A percentile compares a stretch with the other conserved stretches of the same genome.
These are phyloP conservation scores for Panzeria rudis DNA, from an alignment of 2,888 invertebrate species.

Conservation along the genomic window DNA sequence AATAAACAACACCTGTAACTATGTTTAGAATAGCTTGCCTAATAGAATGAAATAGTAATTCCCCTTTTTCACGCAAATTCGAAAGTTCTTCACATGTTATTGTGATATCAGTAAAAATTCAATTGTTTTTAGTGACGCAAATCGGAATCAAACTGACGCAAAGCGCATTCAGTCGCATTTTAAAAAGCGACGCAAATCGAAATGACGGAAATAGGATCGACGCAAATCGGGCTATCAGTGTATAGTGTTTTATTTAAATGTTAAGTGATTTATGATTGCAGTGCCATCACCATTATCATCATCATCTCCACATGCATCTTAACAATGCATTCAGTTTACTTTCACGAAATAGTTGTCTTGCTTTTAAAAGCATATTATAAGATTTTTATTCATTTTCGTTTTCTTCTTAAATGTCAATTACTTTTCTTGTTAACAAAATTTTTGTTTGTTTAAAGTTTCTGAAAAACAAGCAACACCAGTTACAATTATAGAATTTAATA, in stretches of 20 bases:
- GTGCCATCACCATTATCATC: slow-evolving; percentile 35
- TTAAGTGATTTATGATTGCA: slow-evolving; percentile 56
- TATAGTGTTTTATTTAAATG: slow-evolving; percentile 32
- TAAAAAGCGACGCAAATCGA: no score
- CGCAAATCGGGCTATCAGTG: no score
- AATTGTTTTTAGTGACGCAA: no score
- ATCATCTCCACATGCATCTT: neutral
- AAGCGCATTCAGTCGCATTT: no score
- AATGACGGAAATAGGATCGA: no score
- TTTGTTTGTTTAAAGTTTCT: neutral
- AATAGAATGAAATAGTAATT: no score
- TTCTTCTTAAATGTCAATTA: slow-evolving; percentile 56
- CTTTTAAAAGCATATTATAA: neutral
- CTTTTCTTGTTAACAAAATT: slow-evolving; percentile 37
- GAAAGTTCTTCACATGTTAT: no score
- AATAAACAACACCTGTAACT: no score
- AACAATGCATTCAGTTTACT: slow-evolving; percentile 52
- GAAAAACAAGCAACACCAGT: neutral
- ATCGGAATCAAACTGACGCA: no score
- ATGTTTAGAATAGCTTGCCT: no score
- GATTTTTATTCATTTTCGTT: neutral
- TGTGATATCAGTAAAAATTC: no score
- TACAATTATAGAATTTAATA: neutral
- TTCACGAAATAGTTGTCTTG: slow-evolving; percentile 43
- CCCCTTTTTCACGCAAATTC: no score